Percentiles rank a stretch among this genome's conserved stretches.
Conservation (phyloP, 2,797 vertebrate genomes). For the Coregonus sp. region DNA sequence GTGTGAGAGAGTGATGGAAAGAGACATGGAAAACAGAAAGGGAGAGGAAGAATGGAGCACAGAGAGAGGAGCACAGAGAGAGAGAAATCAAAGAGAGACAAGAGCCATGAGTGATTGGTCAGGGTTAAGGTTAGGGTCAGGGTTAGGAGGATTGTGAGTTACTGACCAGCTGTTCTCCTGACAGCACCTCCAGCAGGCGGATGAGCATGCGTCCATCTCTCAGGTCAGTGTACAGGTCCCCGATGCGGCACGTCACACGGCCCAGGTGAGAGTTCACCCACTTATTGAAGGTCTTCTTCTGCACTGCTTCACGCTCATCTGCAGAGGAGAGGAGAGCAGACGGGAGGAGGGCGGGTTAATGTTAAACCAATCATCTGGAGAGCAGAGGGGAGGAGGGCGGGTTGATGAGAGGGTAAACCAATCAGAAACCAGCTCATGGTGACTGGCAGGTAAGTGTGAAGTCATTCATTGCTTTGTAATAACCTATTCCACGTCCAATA, state of each 20-base stretch:
- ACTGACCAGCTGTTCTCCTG: constrained; percentile 92
- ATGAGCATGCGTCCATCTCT: constrained; percentile 92
- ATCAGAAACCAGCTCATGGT: not conserved
- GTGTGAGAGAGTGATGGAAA: constrained; percentile 7
- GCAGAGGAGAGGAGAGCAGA: not conserved
- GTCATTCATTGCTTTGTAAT: not conserved
- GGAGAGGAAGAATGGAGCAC: too few species aligned
- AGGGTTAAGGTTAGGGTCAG: not conserved
- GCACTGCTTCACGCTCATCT: constrained; percentile 94
- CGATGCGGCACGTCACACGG: constrained; percentile 88
- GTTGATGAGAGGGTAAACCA: not conserved
- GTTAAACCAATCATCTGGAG: too few species aligned
- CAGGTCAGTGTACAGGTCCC: constrained; percentile 91
- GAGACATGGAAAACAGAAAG: not conserved
- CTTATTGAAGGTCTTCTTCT: constrained; percentile 97
- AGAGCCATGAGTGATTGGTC: not conserved
- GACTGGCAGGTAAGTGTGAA: constrained; percentile 9
- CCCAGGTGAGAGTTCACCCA: constrained; percentile 97
- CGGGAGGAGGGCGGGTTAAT: constrained; percentile 1
- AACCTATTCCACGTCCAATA: not conserved
- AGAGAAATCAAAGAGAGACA: constrained; percentile 2
- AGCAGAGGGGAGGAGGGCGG: not conserved
- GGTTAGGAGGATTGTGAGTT: constrained; percentile 10
- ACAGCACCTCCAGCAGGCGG: constrained; percentile 90
- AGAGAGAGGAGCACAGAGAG: not conserved